phyloP scores from a whole-genome alignment of 2,797 vertebrate genomes.

The Xiphophorus birchmanni region DNA sequence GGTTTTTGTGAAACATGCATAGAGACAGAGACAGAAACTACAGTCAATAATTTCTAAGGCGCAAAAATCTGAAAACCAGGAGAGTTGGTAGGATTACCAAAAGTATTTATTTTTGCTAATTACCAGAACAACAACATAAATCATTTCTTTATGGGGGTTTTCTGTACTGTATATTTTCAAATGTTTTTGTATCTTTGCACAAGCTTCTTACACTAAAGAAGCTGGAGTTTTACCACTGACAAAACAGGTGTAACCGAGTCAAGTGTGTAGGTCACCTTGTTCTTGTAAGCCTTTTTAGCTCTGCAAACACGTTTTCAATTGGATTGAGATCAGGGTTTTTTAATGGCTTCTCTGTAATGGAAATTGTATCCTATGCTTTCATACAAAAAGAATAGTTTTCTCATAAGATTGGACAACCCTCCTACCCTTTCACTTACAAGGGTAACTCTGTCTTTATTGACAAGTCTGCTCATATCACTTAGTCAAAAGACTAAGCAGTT shows the following conservation, averaged over 20 bases:
- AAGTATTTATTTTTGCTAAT: background rate
- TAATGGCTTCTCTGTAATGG: background rate
- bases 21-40: background rate
- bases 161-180: background rate
- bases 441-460: background rate
- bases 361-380: background rate
- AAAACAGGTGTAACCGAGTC: background rate
- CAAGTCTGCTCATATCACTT: background rate
- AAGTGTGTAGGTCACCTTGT: background rate
- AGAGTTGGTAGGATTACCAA: background rate
- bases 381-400: background rate
- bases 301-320: background rate
- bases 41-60: background rate
- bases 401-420: background rate
- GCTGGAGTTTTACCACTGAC: no score
- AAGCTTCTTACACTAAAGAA: no score
- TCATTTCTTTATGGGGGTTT: background rate
- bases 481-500: no score
- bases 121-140: background rate
- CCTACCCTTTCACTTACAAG: background rate
- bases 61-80: background rate
- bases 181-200: background rate
- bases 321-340: background rate
- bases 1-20: constrained; percentile 42
- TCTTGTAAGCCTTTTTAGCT: background rate